Conservation (phyloP, 2,797 vertebrate genomes). For the Aphelocoma californica region DNA sequence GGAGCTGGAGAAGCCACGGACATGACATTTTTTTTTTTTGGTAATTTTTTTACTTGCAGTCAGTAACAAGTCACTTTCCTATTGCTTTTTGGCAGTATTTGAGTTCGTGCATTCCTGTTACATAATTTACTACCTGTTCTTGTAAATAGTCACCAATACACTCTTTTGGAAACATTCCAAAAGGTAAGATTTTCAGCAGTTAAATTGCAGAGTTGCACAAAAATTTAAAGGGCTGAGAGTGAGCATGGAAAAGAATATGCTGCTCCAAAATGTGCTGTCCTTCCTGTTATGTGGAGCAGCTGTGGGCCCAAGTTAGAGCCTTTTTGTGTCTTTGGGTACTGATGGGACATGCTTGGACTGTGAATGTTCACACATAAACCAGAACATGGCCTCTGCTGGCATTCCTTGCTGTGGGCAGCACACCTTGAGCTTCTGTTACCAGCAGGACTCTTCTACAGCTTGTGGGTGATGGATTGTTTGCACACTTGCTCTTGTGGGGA, state of each 20-base stretch:
- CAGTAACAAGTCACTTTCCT: neutral
- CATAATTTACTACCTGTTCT: neutral
- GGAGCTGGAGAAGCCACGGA: neutral
- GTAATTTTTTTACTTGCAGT: neutral
- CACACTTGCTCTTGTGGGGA: neutral
- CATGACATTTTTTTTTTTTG: neutral
- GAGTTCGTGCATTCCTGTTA: neutral
- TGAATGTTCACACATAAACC: fast-evolving
- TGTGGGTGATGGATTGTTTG: neutral
- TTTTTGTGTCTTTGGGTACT: neutral
- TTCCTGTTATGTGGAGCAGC: neutral
- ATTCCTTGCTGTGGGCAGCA: neutral
- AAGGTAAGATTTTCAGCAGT: neutral
- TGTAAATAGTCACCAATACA: neutral
- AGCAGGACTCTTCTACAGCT: neutral
- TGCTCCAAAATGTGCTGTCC: neutral
- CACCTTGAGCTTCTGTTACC: neutral
- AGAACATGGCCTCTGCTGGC: fast-evolving
- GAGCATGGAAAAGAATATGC: neutral
- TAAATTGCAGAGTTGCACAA: neutral
- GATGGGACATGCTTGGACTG: neutral
- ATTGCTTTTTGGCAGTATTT: fast-evolving
- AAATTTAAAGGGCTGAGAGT: neutral
- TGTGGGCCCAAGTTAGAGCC: neutral
- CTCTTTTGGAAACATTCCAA: neutral